Base-by-base conservation (phyloP, 2,888 invertebrate genomes). In the Marronus borbonicus region DNA sequence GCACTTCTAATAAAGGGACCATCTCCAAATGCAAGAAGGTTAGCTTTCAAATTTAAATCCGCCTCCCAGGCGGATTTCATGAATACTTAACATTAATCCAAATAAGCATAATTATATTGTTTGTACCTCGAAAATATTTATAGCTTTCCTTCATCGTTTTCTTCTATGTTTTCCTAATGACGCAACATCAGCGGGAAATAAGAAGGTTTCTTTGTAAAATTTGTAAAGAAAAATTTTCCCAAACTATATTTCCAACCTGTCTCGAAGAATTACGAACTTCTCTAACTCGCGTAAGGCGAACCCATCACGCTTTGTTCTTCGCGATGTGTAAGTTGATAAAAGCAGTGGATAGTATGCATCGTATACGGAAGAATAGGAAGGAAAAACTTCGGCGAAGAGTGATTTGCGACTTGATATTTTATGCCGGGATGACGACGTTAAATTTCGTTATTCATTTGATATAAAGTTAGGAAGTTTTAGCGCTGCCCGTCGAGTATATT, bases 381-480 rank as follows among this genome's bases (percentile, higher is more conserved):
- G n/a, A 55, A 55, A 55, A 55, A 20, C 20, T 55, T 17, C 20
- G 55, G n/a, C 55, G 55, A 20, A 24, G 55, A 55, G 20, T 20
- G 55, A 55, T 55, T 55, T 55, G 20, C 55, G 55, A 55, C 55
- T 20, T 20, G 20, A 55, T 55, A 55, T 55, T 55, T 55, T 20
- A 55, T 20, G 20, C n/a, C 44, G 20, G 20, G 20, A 55, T 20
- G 7, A 55, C 55, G 17, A 55, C 55, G 55, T 8, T 55, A 55
- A 44, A 17, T 65, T 65, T 65, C 44, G 39, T 65, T 65, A 39
- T 65, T 65, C 65, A 65, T 65, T 65, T 44, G 65, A 65, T 65
- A 20, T 65, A 12, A 65, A 65, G 65, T 65, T 65, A 65, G 12
- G 17, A 65, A 44, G 65, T 65, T 65, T 65, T 55, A 65, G 44